phyloP scores from a whole-genome alignment of 2,888 invertebrate species.

The Laspeyria flexula region DNA sequence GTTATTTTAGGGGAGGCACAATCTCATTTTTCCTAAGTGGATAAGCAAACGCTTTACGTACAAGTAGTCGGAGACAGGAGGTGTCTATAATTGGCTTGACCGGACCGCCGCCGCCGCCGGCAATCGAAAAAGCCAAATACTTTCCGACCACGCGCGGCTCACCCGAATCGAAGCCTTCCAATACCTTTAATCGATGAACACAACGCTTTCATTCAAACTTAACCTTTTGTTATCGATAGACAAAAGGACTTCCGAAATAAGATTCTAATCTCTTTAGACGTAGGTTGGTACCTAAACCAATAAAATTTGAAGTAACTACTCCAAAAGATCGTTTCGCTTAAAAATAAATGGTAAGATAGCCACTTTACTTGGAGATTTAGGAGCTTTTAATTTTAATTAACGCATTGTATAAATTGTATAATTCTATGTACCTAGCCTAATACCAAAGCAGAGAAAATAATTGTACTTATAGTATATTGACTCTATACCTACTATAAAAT shows the following conservation, averaged over 20 bases:
- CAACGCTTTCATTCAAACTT: constrained; percentile 42
- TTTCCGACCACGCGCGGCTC: constrained; percentile 9
- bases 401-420: constrained; percentile 30
- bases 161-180: constrained; percentile 27
- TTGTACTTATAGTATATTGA: too few relatives aligned
- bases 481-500: too few relatives aligned
- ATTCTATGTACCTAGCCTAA: too few relatives aligned
- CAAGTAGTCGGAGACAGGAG: constrained; percentile 24
- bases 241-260: constrained; percentile 44
- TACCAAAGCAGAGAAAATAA: too few relatives aligned
- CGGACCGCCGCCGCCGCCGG: constrained; percentile 12
- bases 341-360: constrained; percentile 35
- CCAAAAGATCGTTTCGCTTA: constrained; percentile 34
- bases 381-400: constrained; percentile 35
- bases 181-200: constrained; percentile 42
- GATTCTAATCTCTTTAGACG: constrained; percentile 45
- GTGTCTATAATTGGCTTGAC: constrained; percentile 38
- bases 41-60: constrained; percentile 37
- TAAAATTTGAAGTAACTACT: constrained; percentile 37
- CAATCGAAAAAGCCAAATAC: constrained; percentile 19
- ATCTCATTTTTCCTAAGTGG: constrained; percentile 28
- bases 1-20: constrained; percentile 25
- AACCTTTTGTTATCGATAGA: constrained; percentile 44
- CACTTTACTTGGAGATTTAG: constrained; percentile 34
- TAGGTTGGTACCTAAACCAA: constrained; percentile 37